Evolutionary conservation across 2,113 vertebrate species (phyloP).

Genomic region (Rhynchomys soricoides): DNA sequence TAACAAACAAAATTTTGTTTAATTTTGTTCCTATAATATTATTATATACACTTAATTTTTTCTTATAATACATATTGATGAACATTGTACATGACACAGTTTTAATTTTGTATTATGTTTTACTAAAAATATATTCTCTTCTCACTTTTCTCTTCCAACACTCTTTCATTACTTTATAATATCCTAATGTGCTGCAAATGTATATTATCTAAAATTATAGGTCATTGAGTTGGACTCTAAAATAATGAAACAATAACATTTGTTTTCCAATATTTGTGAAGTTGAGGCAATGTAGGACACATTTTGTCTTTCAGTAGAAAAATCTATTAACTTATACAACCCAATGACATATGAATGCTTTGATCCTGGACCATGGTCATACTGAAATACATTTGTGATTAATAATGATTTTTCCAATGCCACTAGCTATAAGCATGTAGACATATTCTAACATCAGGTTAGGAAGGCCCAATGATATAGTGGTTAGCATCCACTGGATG

Average conservation of each 20-base stretch:
- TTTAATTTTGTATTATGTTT: slow-evolving; percentile 33
- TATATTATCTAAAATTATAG: neutral
- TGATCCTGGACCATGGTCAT: neutral
- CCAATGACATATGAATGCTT: neutral
- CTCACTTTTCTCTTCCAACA: neutral
- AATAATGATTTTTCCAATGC: neutral
- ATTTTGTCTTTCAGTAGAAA: neutral
- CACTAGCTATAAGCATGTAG: neutral
- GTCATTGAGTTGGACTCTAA: neutral
- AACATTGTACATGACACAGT: neutral
- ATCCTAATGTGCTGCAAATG: neutral
- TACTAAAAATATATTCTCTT: slow-evolving; percentile 6
- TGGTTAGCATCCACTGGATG: neutral
- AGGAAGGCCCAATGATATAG: neutral
- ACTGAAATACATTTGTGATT: slow-evolving; percentile 8
- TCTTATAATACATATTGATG: slow-evolving; percentile 11
- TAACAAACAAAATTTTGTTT: slow-evolving; percentile 19
- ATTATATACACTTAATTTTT: slow-evolving; percentile 24
- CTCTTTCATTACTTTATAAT: neutral
- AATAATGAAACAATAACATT: neutral
- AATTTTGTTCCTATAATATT: slow-evolving; percentile 24
- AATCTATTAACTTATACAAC: slow-evolving; percentile 21
- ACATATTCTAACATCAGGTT: neutral
- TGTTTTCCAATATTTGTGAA: neutral
- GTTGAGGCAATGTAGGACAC: neutral